A percentile compares a stretch with the other conserved stretches of the same genome.
phyloP scores from a whole-genome alignment of 2,113 vertebrate genomes.

The Brachionichthys hirsutus region DNA sequence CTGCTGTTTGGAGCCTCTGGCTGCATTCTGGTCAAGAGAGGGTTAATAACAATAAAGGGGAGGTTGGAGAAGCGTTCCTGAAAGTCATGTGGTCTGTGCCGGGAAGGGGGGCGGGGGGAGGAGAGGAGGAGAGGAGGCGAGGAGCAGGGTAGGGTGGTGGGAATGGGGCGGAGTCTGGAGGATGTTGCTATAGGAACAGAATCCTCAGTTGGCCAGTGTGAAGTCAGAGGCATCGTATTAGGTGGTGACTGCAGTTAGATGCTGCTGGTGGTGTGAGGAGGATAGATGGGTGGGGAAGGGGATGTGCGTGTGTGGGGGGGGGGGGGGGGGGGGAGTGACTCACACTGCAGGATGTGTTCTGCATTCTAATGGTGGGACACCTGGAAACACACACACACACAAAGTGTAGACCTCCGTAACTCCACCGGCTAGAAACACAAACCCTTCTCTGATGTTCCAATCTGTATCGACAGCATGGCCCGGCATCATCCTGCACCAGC shows the following conservation, averaged over 20 bases:
- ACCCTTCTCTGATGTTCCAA: not conserved
- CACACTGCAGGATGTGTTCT: slow-evolving; percentile 62
- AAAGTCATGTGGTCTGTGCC: slow-evolving; percentile 74
- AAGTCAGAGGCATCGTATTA: slow-evolving; percentile 76
- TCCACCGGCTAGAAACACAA: too few species aligned
- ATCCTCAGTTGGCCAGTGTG: slow-evolving; percentile 74
- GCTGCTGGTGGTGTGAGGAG: slow-evolving; percentile 65
- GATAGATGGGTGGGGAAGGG: slow-evolving; percentile 37
- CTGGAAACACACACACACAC: slow-evolving; percentile 6
- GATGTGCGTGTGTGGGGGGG: not conserved
- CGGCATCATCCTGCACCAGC: slow-evolving; percentile 18
- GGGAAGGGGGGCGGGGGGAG: slow-evolving; percentile 49
- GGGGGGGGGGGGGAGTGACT: slow-evolving; percentile 67
- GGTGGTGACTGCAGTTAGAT: slow-evolving; percentile 72
- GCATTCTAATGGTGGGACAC: slow-evolving; percentile 73
- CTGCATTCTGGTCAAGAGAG: slow-evolving; percentile 51
- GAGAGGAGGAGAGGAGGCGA: slow-evolving; percentile 4
- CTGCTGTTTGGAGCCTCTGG: slow-evolving; percentile 59
- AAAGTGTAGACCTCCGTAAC: slow-evolving; percentile 17
- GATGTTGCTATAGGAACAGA: slow-evolving; percentile 78
- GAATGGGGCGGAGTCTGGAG: slow-evolving; percentile 51
- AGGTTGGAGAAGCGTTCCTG: slow-evolving; percentile 73
- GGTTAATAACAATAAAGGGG: slow-evolving; percentile 75
- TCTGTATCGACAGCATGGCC: slow-evolving; percentile 8
- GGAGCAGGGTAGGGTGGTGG: slow-evolving; percentile 10